A percentile compares a stretch with the other conserved stretches of the same genome.
These are phyloP conservation scores for Tautogolabrus adspersus DNA, from an alignment of 2,113 vertebrate species.

Conservation along the genomic window DNA sequence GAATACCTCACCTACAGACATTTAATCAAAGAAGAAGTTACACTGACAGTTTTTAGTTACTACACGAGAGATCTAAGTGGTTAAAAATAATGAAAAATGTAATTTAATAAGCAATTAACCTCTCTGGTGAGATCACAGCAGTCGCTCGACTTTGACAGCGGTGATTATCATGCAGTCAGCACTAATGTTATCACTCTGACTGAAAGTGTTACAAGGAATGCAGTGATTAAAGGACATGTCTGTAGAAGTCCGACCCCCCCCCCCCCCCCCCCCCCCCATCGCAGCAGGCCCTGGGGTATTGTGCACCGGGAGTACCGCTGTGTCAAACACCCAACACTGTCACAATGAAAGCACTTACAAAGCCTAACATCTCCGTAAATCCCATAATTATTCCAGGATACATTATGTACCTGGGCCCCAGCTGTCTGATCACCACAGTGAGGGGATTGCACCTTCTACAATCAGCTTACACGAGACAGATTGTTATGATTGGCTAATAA, in stretches of 20 bases:
- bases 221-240: slow-evolving; percentile 73
- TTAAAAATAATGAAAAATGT: not conserved
- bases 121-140: slow-evolving; percentile 26
- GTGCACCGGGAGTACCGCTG: slow-evolving; percentile 62
- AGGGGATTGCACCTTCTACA: slow-evolving; percentile 80
- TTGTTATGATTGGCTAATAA: slow-evolving; percentile 80
- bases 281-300: slow-evolving; percentile 59
- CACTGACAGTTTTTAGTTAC: not conserved
- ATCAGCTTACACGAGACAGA: slow-evolving; percentile 83
- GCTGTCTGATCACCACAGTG: slow-evolving; percentile 76
- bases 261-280: not conserved
- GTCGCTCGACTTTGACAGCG: slow-evolving; percentile 32
- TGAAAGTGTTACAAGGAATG: slow-evolving; percentile 53
- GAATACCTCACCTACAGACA: not conserved
- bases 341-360: slow-evolving; percentile 83
- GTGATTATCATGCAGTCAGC: slow-evolving; percentile 53
- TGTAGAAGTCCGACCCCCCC: slow-evolving; percentile 59
- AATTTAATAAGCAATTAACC: slow-evolving; percentile 22
- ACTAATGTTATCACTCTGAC: slow-evolving; percentile 55
- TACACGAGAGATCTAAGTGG: not conserved
- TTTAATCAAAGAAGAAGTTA: not conserved
- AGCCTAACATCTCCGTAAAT: slow-evolving; percentile 82
- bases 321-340: slow-evolving; percentile 79
- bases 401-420: slow-evolving; percentile 81
- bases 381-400: slow-evolving; percentile 83